A percentile compares a stretch with the other conserved stretches of the same genome.
Evolutionary conservation across 2,113 vertebrate genomes (phyloP).

Genomic region (Rhinogobius similis): DNA sequence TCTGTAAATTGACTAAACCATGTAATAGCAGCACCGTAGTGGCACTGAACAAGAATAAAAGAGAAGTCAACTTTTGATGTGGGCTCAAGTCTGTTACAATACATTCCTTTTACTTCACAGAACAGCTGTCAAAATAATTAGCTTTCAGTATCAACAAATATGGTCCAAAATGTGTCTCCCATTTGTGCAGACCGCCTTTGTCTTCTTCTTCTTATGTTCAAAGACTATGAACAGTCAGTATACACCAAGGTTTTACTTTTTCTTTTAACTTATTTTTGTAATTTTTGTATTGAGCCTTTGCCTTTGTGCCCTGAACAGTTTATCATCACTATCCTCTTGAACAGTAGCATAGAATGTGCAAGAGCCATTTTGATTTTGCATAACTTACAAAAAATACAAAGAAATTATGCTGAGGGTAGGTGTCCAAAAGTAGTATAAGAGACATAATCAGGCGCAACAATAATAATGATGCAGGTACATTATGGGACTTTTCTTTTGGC

Average conservation of each 20-base stretch:
- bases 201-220: neutral
- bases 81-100: neutral
- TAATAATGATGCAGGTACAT: too few species aligned
- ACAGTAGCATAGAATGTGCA: too few species aligned
- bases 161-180: neutral
- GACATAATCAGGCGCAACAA: too few species aligned
- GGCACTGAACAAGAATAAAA: neutral
- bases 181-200: neutral
- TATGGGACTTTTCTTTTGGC: too few species aligned
- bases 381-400: too few species aligned
- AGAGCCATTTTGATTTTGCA: too few species aligned
- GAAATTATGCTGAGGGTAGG: too few species aligned
- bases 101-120: neutral
- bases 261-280: neutral
- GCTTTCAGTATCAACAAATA: neutral
- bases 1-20: neutral
- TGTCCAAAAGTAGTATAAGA: too few species aligned
- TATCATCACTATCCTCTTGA: neutral
- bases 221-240: neutral
- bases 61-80: neutral
- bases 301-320: neutral
- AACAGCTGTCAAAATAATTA: slow-evolving; percentile 6
- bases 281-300: neutral
- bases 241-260: neutral
- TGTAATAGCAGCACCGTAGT: neutral